Evolutionary conservation across 2,797 vertebrate species (phyloP).

Genomic region (Siniperca scherzeri): DNA sequence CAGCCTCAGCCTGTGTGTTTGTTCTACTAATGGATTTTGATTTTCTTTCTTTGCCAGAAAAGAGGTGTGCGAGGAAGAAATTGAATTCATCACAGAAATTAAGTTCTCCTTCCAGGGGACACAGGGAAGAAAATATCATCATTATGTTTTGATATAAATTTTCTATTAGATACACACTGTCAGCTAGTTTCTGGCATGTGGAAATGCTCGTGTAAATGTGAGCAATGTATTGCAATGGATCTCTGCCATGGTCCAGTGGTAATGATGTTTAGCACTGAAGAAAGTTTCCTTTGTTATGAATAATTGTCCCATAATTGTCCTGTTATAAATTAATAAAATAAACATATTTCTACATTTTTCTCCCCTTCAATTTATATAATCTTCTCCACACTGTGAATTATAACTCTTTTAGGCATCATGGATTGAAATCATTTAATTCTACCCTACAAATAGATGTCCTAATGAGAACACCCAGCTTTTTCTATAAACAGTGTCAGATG

Average conservation of each 20-base stretch:
- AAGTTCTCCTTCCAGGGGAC: slow-evolving; percentile 16
- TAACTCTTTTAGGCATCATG: slow-evolving; percentile 8
- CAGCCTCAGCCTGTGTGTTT: slow-evolving; percentile 34
- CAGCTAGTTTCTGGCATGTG: slow-evolving; percentile 24
- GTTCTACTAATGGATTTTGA: slow-evolving; percentile 43
- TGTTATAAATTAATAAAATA: slow-evolving; percentile 29
- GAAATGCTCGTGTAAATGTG: slow-evolving; percentile 21
- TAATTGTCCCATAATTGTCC: slow-evolving; percentile 14
- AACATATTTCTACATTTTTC: slow-evolving; percentile 25
- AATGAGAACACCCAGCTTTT: slow-evolving; percentile 26
- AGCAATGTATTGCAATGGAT: slow-evolving; percentile 4
- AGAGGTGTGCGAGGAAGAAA: slow-evolving; percentile 46
- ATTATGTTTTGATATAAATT: slow-evolving; percentile 19
- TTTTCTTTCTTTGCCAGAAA: slow-evolving; percentile 62
- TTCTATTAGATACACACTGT: slow-evolving; percentile 16
- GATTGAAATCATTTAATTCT: slow-evolving; percentile 36
- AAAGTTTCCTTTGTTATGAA: slow-evolving; percentile 28
- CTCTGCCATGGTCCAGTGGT: slow-evolving; percentile 16
- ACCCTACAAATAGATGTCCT: slow-evolving; percentile 18
- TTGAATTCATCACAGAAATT: slow-evolving; percentile 45
- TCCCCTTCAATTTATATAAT: slow-evolving; percentile 1
- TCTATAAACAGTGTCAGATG: slow-evolving; percentile 28
- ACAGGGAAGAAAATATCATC: slow-evolving; percentile 25
- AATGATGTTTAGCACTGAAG: slow-evolving; percentile 22
- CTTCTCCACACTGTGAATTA: slow-evolving; percentile 15